These are phyloP conservation scores for Abrostola tripartita DNA, from an alignment of 2,888 invertebrate genomes.

Conservation along the genomic window DNA sequence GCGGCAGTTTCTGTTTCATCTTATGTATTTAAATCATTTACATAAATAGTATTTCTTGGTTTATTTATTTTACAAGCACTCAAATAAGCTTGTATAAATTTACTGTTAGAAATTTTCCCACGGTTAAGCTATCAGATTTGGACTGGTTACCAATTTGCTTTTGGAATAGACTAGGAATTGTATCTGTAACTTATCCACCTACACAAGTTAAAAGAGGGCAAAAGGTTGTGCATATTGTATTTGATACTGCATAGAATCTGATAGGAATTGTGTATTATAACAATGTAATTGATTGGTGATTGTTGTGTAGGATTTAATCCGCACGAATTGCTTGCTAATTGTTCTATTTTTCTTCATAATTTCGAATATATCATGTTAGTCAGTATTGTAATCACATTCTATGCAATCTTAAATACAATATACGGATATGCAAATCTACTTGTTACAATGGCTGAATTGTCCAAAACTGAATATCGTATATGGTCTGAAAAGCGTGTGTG, in stretches of 20 bases:
- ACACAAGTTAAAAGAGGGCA: slow-evolving; percentile 15
- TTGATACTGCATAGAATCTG: neutral
- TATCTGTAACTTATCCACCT: slow-evolving; percentile 16
- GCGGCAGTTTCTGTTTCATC: slow-evolving; percentile 8
- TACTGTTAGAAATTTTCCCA: slow-evolving; percentile 24
- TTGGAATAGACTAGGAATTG: slow-evolving; percentile 7
- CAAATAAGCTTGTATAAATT: slow-evolving; percentile 1
- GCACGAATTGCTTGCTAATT: neutral
- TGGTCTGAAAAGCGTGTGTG: too few relatives aligned
- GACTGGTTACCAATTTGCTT: slow-evolving; percentile 14
- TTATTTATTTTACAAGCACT: slow-evolving; percentile 13
- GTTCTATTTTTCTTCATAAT: too few relatives aligned
- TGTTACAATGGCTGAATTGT: too few relatives aligned
- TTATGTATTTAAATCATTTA: slow-evolving; percentile 21
- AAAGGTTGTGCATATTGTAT: slow-evolving; percentile 3
- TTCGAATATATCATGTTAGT: too few relatives aligned
- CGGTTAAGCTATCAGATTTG: slow-evolving; percentile 19
- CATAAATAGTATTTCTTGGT: slow-evolving; percentile 17
- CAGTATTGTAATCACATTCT: too few relatives aligned
- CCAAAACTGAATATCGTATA: too few relatives aligned
- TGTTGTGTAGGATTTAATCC: neutral
- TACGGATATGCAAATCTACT: too few relatives aligned
- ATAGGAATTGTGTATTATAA: neutral
- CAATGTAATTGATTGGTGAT: neutral
- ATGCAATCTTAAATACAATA: too few relatives aligned